These are phyloP conservation scores for Trematocara variabile DNA, from an alignment of 2,113 vertebrate genomes.

Conservation along the genomic window DNA sequence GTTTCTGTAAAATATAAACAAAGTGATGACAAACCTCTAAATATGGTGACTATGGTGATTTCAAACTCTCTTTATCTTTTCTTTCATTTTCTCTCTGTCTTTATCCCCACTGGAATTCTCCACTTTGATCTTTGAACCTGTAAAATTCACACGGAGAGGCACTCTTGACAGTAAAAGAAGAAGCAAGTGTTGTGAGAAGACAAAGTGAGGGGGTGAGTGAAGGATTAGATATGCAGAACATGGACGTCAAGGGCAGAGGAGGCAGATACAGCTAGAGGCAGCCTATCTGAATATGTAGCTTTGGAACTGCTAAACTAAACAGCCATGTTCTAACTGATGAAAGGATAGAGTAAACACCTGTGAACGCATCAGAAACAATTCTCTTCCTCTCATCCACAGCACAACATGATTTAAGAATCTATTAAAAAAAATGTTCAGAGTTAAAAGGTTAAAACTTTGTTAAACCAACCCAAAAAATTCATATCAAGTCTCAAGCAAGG, in stretches of 20 bases:
- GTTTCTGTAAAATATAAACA: conserved; percentile 41
- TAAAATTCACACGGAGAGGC: conserved; percentile 50
- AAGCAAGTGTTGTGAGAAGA: conserved; percentile 51
- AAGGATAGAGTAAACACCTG: conserved; percentile 31
- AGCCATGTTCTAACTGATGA: conserved; percentile 44
- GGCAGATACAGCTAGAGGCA: conserved; percentile 64
- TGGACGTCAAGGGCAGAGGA: conserved; percentile 65
- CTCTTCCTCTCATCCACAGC: neutral
- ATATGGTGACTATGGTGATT: conserved; percentile 46
- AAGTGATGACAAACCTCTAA: conserved; percentile 55
- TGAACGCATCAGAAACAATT: conserved; percentile 13
- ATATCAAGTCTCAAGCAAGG: neutral
- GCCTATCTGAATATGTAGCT: conserved; percentile 35
- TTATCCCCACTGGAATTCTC: conserved; percentile 40
- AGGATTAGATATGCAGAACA: conserved; percentile 65
- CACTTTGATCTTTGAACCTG: conserved; percentile 64
- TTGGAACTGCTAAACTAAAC: conserved; percentile 42
- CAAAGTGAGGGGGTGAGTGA: conserved; percentile 55
- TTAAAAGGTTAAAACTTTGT: neutral
- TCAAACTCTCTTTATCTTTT: conserved; percentile 39
- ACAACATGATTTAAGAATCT: neutral
- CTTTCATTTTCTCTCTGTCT: conserved; percentile 48
- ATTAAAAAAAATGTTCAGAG: neutral
- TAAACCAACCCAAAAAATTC: neutral
- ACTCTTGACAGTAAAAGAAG: conserved; percentile 51